Base-by-base conservation (phyloP, 2,113 vertebrate species). In the Anoura caudifer region DNA sequence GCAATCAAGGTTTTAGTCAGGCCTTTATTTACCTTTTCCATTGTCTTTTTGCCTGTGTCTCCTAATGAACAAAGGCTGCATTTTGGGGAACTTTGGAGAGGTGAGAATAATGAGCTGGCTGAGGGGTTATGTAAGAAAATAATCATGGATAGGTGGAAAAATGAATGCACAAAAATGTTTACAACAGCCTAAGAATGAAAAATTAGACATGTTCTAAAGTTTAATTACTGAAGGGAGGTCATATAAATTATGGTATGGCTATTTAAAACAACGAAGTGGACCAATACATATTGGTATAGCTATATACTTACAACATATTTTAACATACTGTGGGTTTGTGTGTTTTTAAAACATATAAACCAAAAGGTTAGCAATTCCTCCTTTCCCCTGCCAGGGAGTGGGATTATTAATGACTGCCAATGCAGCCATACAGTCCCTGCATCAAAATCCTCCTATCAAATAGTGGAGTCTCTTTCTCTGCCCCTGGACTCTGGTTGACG, bases 361-460 rank as follows among this genome's bases (percentile, higher is more conserved):
- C 50, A 63, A 67, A 91, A 50, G 56, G 6, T 73, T 38, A 38
- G 10, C 45, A 45, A 24, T 22, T 47, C 28, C 17, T 5, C 28
- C 9, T 8, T 1, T 28, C 24, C 45, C 36, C 0, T 4, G 4
- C 4, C 38, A 22, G 11, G 22, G 47, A 31, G 17, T 65, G 50
- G 67, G 17, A 70, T 50, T 20, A 41, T 50, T 19, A 77, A 61
- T 70, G 28, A 65, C 33, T 59, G 19, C 24, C 61, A 22, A 76
- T 8, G 0, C 22, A 10, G 28, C 26, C 33, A n/a, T 4, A 15
- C 2, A 20, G 47, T 59, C 38, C 54, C 33, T 33, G 41, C 28
- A 0, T 52, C 10, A 26, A 76, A 5, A 75, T 41, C 4, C 5
- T 56, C 3, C 31, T 41, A 5, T 80, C 54, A 31, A 12, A 31